These are phyloP conservation scores for Turnix velox DNA, from an alignment of 2,113 vertebrate species.

Conservation along the genomic window DNA sequence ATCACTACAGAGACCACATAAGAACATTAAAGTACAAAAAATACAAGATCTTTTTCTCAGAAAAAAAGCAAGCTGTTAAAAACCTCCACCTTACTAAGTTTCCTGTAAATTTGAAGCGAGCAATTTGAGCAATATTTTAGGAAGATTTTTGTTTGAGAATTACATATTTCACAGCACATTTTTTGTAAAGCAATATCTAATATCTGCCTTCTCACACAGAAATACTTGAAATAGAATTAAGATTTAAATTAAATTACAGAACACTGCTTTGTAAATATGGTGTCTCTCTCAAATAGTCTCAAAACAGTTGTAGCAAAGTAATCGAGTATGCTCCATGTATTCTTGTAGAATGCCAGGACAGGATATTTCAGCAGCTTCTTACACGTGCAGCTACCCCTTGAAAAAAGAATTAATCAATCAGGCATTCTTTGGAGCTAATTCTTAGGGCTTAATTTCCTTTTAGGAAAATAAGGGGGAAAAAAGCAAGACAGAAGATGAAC, in stretches of 20 bases:
- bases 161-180: accelerated
- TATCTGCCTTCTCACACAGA: accelerated
- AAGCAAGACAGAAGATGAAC: background rate
- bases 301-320: background rate
- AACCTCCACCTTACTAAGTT: accelerated
- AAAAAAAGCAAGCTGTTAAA: background rate
- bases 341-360: background rate
- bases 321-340: background rate
- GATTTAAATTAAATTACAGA: background rate
- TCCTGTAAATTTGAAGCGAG: background rate
- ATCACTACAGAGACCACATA: background rate
- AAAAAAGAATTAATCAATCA: background rate
- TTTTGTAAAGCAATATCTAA: background rate
- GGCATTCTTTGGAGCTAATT: background rate
- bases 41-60: background rate
- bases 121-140: background rate
- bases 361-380: background rate
- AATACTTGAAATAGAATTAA: background rate
- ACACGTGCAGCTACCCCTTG: background rate
- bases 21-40: background rate
- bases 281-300: background rate
- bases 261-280: background rate
- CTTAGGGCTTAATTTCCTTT: background rate
- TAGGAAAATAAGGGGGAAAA: background rate
- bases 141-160: background rate